Conservation (phyloP, 1,140 invertebrate genomes). For the Bemisia tabaci region DNA sequence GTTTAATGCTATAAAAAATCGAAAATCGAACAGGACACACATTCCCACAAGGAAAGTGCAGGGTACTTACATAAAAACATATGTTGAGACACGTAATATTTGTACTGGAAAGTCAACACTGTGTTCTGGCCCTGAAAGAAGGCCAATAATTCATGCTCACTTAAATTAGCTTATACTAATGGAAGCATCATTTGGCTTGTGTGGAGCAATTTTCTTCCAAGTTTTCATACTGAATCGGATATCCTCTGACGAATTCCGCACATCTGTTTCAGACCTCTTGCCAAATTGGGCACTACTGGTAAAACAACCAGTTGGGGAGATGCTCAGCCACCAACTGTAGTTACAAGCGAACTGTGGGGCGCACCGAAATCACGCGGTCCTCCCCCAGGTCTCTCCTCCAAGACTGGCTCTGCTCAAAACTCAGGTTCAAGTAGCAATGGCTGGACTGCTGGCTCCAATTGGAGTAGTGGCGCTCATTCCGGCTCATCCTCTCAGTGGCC, state of each 20-base stretch:
- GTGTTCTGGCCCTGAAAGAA: no score
- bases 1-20: no score
- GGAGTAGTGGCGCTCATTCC: constrained; percentile 27
- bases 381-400: constrained; percentile 51
- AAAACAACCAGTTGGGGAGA: constrained; percentile 41
- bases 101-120: no score
- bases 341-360: constrained; percentile 54
- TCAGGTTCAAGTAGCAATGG: constrained; percentile 14
- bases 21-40: no score
- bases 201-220: no score
- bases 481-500: constrained; percentile 20
- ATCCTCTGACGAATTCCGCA: constrained; percentile 3
- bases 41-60: no score
- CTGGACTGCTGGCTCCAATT: constrained; percentile 14
- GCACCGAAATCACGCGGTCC: constrained; percentile 55
- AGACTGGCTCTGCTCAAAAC: constrained; percentile 16
- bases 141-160: no score
- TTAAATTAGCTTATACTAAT: no score
- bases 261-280: constrained; percentile 21
- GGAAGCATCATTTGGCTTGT: no score
- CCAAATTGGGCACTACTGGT: constrained; percentile 25
- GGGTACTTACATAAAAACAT: no score
- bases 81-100: no score
- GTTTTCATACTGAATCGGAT: no score
- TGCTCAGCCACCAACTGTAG: constrained; percentile 40